phyloP scores from a whole-genome alignment of 2,888 invertebrate genomes.

The Leptopilina syphax region DNA sequence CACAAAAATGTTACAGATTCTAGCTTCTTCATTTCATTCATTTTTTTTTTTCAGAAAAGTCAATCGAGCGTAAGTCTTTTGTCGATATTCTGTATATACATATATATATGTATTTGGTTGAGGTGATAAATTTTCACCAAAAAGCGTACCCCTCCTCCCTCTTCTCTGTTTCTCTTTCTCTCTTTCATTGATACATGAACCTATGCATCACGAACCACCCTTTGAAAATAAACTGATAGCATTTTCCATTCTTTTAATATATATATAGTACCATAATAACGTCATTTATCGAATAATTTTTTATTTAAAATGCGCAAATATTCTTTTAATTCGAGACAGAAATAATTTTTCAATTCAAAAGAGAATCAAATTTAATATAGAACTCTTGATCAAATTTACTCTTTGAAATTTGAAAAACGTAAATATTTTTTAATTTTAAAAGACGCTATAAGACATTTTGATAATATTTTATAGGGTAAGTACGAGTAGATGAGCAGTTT shows the following conservation, averaged over 20 bases:
- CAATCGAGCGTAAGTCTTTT: conserved; percentile 71
- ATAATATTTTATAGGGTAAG: too few species aligned
- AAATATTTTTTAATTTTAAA: too few species aligned
- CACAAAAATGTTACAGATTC: conserved; percentile 35
- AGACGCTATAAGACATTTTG: too few species aligned
- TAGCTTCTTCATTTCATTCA: conserved; percentile 35
- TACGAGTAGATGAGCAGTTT: too few species aligned
- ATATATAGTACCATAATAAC: too few species aligned
- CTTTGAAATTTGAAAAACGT: too few species aligned
- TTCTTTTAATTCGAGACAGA: too few species aligned
- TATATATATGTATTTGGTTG: neutral
- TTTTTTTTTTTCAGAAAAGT: conserved; percentile 56
- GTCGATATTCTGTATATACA: conserved; percentile 57
- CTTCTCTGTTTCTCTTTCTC: neutral
- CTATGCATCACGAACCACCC: conserved; percentile 2
- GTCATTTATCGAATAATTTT: neutral
- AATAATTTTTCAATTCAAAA: too few species aligned
- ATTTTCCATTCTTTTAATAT: neutral
- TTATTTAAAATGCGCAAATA: too few species aligned
- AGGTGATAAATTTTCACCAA: conserved; percentile 32
- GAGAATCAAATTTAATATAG: too few species aligned
- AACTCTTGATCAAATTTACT: too few species aligned
- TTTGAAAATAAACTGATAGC: neutral
- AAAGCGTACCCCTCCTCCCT: neutral
- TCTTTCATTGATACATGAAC: conserved; percentile 1